Base-by-base conservation (phyloP, 2,113 vertebrate genomes). In the Tragelaphus imberbis region DNA sequence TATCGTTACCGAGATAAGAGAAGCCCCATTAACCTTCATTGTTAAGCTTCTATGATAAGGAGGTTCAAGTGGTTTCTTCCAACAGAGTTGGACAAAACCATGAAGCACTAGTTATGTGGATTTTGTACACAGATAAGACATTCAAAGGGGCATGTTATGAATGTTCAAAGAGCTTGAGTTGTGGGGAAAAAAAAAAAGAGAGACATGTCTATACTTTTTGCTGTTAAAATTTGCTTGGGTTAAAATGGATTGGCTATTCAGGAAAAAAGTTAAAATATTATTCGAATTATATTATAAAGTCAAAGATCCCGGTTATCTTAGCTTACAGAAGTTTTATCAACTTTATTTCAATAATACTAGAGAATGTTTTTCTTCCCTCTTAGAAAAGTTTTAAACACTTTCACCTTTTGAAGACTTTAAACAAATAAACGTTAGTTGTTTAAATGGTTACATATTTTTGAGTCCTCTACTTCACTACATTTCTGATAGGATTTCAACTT, bases 341-440 rank as follows among this genome's bases (percentile, higher is more conserved):
- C 47, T 82, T 81, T 80, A 59, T 88, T 96, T 94, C 75, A 85
- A 53, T 15, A 92, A 68, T 81, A 51, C 58, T 40, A 85, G 58
- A 90, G 47, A 88, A 71, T 77, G 56, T 79, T 94, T 97, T 88
- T 85, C 86, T 88, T 97, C 55, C 28, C 49, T 56, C 17, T 80
- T 85, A 82, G 81, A 94, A 80, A 84, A 75, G 36, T 84, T 97
- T 97, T 95, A 95, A 94, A 81, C 4, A 47, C 14, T 36, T 87
- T 56, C 40, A 36, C 28, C 51, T 84, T 97, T 94, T 86, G 94
- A 95, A 96, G 56, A 55, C 55, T 90, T 94, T 85, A 81, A 91
- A 85, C 33, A 95, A 95, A 97, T 87, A 94, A 97, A 91, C 27
- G 49, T 88, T 87, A 47, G 27, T 84, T 91, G 14, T 89, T 95